These are phyloP conservation scores for Drosophila flavopinicola DNA, from an alignment of 2,888 invertebrate species.

Conservation along the genomic window DNA sequence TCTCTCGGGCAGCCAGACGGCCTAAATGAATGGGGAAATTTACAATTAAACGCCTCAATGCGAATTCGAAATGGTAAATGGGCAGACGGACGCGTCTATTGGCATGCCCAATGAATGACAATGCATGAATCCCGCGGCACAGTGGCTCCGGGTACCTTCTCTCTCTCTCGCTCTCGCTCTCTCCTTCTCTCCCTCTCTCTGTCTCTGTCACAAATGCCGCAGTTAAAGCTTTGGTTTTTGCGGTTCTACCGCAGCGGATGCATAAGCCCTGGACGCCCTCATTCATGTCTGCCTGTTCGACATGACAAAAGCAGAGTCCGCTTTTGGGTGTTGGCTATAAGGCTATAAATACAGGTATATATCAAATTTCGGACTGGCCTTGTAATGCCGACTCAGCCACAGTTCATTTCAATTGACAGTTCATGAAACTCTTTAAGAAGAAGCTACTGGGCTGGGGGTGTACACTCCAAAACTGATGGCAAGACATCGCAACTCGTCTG, in stretches of 20 bases:
- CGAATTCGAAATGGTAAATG: slow-evolving; percentile 19
- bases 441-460: neutral
- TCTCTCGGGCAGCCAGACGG: slow-evolving; percentile 23
- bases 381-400: slow-evolving; percentile 1
- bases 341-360: slow-evolving; percentile 2
- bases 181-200: neutral
- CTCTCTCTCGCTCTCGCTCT: neutral
- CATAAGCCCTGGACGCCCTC: slow-evolving; percentile 30
- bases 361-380: neutral
- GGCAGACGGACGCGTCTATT: slow-evolving; percentile 39
- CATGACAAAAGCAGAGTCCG: slow-evolving; percentile 4
- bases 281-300: neutral
- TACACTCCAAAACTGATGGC: slow-evolving; percentile 10
- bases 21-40: slow-evolving; percentile 67
- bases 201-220: slow-evolving; percentile 54
- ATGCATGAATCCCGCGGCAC: slow-evolving; percentile 51
- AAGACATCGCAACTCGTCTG: slow-evolving; percentile 35
- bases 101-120: slow-evolving; percentile 60
- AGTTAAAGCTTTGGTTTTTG: slow-evolving; percentile 82
- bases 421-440: slow-evolving; percentile 65
- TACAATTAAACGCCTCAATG: slow-evolving; percentile 65
- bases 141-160: neutral
- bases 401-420: slow-evolving; percentile 39
- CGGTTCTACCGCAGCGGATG: slow-evolving; percentile 76
- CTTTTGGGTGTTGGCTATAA: neutral